Evolutionary conservation across 2,113 vertebrate species (phyloP).

Genomic region (Emydocephalus ijimae): DNA sequence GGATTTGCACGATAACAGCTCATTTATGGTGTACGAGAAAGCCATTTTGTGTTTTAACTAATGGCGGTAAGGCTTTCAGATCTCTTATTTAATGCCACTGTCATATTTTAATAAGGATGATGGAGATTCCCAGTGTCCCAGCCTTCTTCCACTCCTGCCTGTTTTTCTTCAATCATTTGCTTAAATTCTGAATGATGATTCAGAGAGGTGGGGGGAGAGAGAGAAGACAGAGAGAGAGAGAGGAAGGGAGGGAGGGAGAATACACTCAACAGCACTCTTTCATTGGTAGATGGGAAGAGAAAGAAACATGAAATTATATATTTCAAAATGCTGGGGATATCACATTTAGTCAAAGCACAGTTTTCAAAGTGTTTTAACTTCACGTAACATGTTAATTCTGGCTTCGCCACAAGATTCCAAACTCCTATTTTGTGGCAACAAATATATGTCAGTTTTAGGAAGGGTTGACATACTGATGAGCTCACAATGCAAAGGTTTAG

Average conservation of each 20-base stretch:
- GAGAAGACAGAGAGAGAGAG: not conserved
- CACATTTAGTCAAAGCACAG: not conserved
- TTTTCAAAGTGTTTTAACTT: not conserved
- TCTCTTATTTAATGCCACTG: conserved; percentile 42
- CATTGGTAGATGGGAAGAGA: not conserved
- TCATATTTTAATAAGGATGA: conserved; percentile 19
- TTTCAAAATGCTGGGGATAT: not conserved
- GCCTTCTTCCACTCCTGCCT: not conserved
- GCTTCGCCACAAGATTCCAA: not conserved
- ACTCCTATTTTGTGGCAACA: not conserved
- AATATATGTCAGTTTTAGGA: not conserved
- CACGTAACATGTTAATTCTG: not conserved
- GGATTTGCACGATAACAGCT: conserved; percentile 37
- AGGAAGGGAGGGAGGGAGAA: not conserved
- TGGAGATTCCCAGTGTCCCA: not conserved
- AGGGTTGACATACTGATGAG: not conserved
- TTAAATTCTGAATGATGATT: not conserved
- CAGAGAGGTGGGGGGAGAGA: not conserved
- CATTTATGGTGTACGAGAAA: conserved; percentile 42
- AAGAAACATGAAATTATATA: not conserved
- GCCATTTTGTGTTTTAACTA: conserved; percentile 52
- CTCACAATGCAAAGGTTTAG: not conserved
- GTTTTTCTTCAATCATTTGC: not conserved
- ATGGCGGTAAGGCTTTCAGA: conserved; percentile 41
- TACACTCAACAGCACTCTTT: not conserved